phyloP scores from a whole-genome alignment of 2,888 invertebrate genomes.

The Belgica antarctica region DNA sequence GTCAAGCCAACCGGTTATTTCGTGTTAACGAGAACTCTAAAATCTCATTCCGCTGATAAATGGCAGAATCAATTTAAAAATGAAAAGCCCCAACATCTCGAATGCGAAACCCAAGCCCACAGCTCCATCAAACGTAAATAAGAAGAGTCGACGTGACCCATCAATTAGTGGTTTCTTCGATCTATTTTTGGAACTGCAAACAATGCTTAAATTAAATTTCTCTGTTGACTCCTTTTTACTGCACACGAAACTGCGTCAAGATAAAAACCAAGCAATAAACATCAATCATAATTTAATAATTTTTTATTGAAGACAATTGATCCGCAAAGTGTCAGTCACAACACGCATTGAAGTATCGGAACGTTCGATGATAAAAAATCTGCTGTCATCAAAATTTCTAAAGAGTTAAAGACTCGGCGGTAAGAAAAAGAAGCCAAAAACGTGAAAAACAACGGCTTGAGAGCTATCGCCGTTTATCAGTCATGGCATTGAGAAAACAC shows the following conservation, averaged over 20 bases:
- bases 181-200: neutral
- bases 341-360: too few species aligned
- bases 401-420: too few species aligned
- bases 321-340: neutral
- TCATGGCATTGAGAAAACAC: neutral
- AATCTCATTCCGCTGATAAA: neutral
- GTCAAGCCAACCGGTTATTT: neutral
- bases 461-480: neutral
- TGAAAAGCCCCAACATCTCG: neutral
- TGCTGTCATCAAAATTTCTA: too few species aligned
- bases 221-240: neutral
- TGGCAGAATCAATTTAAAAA: constrained; percentile 3
- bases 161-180: neutral
- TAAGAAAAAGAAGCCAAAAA: neutral
- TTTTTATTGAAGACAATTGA: neutral
- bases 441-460: neutral
- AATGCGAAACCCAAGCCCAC: too few species aligned
- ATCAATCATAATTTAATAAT: neutral
- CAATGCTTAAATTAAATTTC: neutral
- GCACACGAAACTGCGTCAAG: neutral
- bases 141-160: neutral
- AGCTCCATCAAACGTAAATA: too few species aligned
- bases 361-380: too few species aligned
- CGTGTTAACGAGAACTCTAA: neutral
- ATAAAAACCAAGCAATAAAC: neutral